Base-by-base conservation (phyloP, 1,140 invertebrate species). In the Hestina assimilis region DNA sequence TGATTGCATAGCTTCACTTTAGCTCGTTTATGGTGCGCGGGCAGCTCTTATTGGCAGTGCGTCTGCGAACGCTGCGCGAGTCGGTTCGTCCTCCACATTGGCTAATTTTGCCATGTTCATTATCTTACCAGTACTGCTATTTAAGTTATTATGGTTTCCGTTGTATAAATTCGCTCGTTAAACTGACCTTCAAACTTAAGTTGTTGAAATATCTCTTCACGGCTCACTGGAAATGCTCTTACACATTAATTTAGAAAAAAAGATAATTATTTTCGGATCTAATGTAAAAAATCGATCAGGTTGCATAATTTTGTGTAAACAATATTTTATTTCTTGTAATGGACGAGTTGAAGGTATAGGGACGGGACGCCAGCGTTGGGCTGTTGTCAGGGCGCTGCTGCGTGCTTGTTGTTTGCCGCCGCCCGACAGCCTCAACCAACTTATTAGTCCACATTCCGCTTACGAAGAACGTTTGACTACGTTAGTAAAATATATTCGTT, bases 331-430 rank as follows among this genome's bases (percentile, higher is more conserved):
- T 26, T 51, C 20, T 42, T 43, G 28, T 35, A 47, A 52, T 26
- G 29, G 23, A 48, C 15, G 43, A 57, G 20, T 59, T 40, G 23
- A 70, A 66, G 63, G 50, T 50, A 58, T 68, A 74, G 69, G 59
- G 35, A 75, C 69, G 73, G 74, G 72, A 59, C 75, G 62, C 46
- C 66, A 73, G 57, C 64, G 69, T 62, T 83, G 79, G 77, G 50
- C 72, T 43, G 69, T 70, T 43, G 56, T 83, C 60, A 72, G 75
- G 69, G 77, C 77, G 58, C 56, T 82, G 33, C 63, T 85, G 51
- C 69, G 66, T 62, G 73, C 70, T 40, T 89, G 87, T 76, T 87
- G 83, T 63, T 62, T 88, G 52, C 81, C 81, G 45, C 67, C 80
- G 26, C 62, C 83, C 50, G 80, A 87, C 63, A 75, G 73, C 60